Base-by-base conservation (phyloP, 2,797 vertebrate genomes). In the Myotis planiceps region DNA sequence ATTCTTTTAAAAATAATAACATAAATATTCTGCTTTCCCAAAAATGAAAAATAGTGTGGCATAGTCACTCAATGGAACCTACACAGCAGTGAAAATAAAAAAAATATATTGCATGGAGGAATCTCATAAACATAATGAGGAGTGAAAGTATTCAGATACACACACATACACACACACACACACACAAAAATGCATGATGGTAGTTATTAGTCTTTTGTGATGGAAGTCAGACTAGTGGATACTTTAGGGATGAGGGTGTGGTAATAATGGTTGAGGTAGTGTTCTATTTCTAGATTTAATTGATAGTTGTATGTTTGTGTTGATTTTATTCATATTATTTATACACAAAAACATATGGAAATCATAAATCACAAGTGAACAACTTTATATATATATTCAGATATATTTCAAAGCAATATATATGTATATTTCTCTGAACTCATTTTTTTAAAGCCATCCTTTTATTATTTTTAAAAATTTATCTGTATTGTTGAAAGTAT, bases 401-500 rank as follows among this genome's bases (percentile, higher is more conserved):
- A 60, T 60, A 29, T 4, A 29, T 60, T 60, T 58, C 55, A 58
- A 27, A 58, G 10, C 25, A 27, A 58, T 58, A 58, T 27, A 27
- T 58, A 58, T 58, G 53, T 55, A 55, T 58, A 58, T 25, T 27
- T 25, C 25, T 27, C 55, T 58, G 55, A 58, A 66, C 5, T 88
- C 37, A 83, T 85, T 92, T 95, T 72, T 72, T 66, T 94, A 79
- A 68, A 79, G 32, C 37, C 6, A 53, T 92, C 85, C 42, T 93
- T 96, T 89, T 9, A 74, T 60, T 60, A 60, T 29, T 60, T 60
- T 60, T 60, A 6, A 60, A 60, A 60, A 29, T 60, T 60, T 60
- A 60, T 29, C 55, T 58, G 14, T 60, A 60, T 60, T 60, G 58
- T 60, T 60, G 58, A 60, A 60, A 60, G 13, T 60, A 60, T 60